A percentile compares a stretch with the other conserved stretches of the same genome.
Conservation (phyloP, 2,113 vertebrate species). For the Microcebus tavaratra region DNA sequence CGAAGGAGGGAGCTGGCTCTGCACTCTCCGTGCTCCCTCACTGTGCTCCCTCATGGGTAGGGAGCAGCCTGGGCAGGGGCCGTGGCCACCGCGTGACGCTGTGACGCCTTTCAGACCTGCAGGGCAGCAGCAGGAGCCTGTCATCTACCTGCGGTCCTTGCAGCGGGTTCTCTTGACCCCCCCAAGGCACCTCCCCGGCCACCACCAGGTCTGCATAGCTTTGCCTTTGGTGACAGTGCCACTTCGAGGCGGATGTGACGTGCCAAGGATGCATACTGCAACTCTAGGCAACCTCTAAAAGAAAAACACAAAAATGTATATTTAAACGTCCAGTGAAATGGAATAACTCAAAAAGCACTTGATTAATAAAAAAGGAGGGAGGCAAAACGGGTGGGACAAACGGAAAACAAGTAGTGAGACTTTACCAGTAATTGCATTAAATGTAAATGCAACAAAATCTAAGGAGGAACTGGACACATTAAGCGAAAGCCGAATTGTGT, state of each 20-base stretch:
- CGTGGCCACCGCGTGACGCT: fast-evolving
- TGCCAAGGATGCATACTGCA: not conserved
- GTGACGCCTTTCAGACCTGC: fast-evolving
- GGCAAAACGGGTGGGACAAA: not conserved
- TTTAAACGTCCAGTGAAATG: not conserved
- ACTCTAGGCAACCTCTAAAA: not conserved
- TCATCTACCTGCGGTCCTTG: not conserved
- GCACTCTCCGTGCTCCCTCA: fast-evolving
- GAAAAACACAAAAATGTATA: not conserved
- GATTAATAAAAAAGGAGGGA: not conserved
- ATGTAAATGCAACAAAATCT: constrained; percentile 34
- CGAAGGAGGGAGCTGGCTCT: too few species aligned
- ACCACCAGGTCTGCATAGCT: not conserved
- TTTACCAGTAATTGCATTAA: not conserved
- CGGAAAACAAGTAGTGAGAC: not conserved
- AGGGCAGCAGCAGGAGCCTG: not conserved
- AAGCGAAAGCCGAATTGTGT: too few species aligned
- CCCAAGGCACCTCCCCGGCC: not conserved
- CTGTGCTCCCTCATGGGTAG: fast-evolving
- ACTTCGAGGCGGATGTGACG: fast-evolving
- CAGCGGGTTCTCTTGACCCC: not conserved
- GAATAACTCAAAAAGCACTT: not conserved
- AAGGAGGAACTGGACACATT: not conserved
- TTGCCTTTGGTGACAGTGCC: not conserved
- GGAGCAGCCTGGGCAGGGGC: not conserved